Evolutionary conservation across 2,797 vertebrate genomes (phyloP), one percentile per base, ranked within the genome.

Genomic region (Crenichthys baileyi): DNA sequence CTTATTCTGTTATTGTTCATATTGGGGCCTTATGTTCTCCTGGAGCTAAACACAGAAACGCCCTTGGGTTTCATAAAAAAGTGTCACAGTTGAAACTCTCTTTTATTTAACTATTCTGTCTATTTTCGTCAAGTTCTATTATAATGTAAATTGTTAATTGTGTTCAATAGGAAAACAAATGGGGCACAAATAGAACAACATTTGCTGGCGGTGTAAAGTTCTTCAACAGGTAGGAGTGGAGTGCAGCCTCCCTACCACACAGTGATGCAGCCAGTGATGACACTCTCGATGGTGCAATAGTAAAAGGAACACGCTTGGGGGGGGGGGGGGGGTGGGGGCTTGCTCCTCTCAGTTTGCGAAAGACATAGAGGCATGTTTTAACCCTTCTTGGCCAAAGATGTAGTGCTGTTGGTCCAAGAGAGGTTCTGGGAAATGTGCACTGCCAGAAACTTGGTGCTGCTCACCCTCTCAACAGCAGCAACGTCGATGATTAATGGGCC

Each of bases 321-420:
- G 44, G 4, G 44, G 44, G 44, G 7, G 44, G 4, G 44, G 44
- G 7, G 44, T 7, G 44, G 44, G 44, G 7, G 44, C 0, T 0
- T 60, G 31, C 31, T 55, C 51, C 55, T 31, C 51, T 44, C 0
- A 61, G 44, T 74, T 74, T 74, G 24, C 0, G 7, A 13, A 74
- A 39, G 39, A 74, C 8, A 46, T 29, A 60, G 55, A 60, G 1
- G 53, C 0, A 1, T 16, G 53, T 46, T 74, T 13, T 55, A 60
- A 36, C 36, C 41, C 39, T 0, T 60, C 11, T 74, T 74, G 39
- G 39, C 0, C 39, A 74, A 24, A 0, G 11, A 24, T 61, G 73
- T 61, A 26, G 6, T 75, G 41, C 3, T 5, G 56, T 48, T 5
- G 4, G n/a, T 31, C 18, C 15, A 26, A 18, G n/a, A 61, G 3